These are phyloP conservation scores for Grapholita molesta DNA, from an alignment of 1,140 invertebrate species.

Conservation along the genomic window DNA sequence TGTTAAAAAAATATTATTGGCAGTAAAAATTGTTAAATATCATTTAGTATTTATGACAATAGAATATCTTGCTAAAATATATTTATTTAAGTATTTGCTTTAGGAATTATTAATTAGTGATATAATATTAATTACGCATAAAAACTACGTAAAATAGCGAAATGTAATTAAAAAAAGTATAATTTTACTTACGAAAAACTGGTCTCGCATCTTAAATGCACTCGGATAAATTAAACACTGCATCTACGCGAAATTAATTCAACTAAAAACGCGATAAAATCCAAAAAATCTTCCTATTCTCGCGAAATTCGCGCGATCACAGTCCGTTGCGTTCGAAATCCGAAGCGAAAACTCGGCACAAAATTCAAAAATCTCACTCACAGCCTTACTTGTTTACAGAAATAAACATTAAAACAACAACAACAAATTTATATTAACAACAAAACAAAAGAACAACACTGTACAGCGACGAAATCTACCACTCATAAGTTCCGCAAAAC, in stretches of 20 bases:
- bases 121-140: background rate
- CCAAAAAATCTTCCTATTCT: background rate
- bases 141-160: background rate
- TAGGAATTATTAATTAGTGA: background rate
- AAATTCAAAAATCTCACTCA: constrained; percentile 28
- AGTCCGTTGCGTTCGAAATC: constrained; percentile 5
- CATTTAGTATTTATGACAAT: no score
- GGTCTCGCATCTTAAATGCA: constrained; percentile 17
- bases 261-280: background rate
- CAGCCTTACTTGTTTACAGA: constrained; percentile 21
- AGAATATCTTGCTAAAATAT: no score
- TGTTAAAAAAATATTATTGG: no score
- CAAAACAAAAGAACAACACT: constrained; percentile 55
- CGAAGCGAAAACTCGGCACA: background rate
- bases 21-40: no score
- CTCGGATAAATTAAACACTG: constrained; percentile 16
- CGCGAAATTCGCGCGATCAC: background rate
- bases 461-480: constrained; percentile 64
- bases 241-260: constrained; percentile 3
- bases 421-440: constrained; percentile 41
- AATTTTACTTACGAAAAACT: constrained; percentile 12
- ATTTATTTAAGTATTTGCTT: no score
- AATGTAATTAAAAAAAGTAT: background rate
- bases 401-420: constrained; percentile 40
- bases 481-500: constrained; percentile 61